A percentile compares a stretch with the other conserved stretches of the same genome.
These are phyloP conservation scores for Pionites leucogaster DNA, from an alignment of 2,113 vertebrate species.

Conservation along the genomic window DNA sequence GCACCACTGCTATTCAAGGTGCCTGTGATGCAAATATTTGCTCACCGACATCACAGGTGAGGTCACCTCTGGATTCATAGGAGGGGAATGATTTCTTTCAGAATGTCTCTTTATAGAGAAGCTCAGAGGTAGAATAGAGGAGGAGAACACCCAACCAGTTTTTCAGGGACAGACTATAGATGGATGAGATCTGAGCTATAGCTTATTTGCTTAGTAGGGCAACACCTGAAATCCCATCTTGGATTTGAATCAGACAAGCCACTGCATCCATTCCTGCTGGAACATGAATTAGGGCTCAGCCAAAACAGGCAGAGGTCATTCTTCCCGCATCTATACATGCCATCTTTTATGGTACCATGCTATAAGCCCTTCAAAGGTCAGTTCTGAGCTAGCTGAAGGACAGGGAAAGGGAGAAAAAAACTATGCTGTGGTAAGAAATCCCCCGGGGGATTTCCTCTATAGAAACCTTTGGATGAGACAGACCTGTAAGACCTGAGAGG, in stretches of 20 bases:
- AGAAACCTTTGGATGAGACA: background rate
- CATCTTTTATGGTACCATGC: background rate
- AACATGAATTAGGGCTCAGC: background rate
- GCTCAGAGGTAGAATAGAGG: background rate
- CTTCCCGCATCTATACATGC: background rate
- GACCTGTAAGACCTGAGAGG: background rate
- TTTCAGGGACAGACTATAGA: background rate
- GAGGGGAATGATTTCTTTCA: background rate
- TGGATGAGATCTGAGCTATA: background rate
- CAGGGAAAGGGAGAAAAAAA: background rate
- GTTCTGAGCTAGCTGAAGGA: background rate
- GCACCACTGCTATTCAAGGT: background rate
- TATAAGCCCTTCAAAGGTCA: background rate
- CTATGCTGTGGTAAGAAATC: background rate
- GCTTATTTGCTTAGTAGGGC: background rate
- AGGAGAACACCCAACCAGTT: background rate
- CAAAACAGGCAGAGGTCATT: background rate
- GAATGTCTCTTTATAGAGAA: background rate
- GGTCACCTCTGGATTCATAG: background rate
- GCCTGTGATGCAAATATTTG: background rate
- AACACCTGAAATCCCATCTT: background rate
- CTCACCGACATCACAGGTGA: background rate
- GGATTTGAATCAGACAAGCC: background rate
- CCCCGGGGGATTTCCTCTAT: background rate
- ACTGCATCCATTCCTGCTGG: background rate